Conservation (phyloP, 2,888 invertebrate species). For the Leucophenga maculata region DNA sequence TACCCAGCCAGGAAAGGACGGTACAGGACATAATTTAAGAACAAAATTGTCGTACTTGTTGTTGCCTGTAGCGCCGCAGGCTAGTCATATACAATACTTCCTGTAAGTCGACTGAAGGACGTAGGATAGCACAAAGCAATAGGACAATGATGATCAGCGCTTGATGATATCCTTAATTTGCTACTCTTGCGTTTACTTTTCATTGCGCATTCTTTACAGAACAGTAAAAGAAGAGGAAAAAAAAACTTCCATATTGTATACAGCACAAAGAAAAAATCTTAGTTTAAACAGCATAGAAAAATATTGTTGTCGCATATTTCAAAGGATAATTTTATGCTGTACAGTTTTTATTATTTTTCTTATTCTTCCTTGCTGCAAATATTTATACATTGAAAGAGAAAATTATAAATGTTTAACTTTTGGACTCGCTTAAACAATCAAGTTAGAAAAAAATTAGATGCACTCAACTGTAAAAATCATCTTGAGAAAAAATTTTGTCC, state of each 20-base stretch:
- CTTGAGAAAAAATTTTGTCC: background rate
- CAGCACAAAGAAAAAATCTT: slow-evolving; percentile 1
- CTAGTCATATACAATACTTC: background rate
- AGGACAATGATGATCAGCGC: no score
- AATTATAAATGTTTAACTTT: no score
- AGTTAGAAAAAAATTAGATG: background rate
- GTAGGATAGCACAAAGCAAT: no score
- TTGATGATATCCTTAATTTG: slow-evolving; percentile 3
- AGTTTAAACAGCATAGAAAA: background rate
- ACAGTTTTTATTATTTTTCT: no score
- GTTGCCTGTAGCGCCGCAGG: background rate
- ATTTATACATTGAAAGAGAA: no score
- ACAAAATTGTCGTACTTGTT: background rate
- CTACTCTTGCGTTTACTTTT: background rate
- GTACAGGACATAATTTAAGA: background rate
- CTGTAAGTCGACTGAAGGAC: no score
- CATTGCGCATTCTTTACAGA: background rate
- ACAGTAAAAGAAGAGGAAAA: background rate
- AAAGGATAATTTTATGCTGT: no score
- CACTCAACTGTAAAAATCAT: slow-evolving; percentile 22
- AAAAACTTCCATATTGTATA: background rate
- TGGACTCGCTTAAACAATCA: no score
- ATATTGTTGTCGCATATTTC: no score
- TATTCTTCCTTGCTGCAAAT: no score
- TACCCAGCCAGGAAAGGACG: background rate